Percentiles rank a stretch among this genome's conserved stretches.
Conservation (phyloP, 2,113 vertebrate genomes). For the Tychaedon coryphoeus region DNA sequence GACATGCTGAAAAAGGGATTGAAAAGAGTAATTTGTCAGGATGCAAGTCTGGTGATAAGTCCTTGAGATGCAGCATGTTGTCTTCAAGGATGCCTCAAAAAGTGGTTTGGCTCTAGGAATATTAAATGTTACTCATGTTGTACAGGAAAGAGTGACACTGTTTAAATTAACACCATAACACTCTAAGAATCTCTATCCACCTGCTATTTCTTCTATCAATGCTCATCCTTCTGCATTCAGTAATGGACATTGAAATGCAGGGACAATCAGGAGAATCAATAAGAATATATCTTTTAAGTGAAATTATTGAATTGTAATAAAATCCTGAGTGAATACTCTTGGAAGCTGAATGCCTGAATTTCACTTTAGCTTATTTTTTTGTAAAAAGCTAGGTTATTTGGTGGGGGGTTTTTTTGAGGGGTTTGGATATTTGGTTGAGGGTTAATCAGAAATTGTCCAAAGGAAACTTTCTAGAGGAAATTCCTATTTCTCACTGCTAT, state of each 20-base stretch:
- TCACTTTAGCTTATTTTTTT: neutral
- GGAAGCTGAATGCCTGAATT: neutral
- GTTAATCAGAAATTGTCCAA: neutral
- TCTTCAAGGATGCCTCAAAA: neutral
- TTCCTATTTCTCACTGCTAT: neutral
- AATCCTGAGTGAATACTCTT: neutral
- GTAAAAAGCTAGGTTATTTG: neutral
- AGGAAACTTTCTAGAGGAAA: neutral
- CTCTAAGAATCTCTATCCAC: neutral
- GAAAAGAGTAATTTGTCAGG: constrained; percentile 12
- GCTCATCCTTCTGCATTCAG: neutral
- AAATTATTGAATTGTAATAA: neutral
- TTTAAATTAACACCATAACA: neutral
- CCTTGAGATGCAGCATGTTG: neutral
- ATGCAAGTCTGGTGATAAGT: neutral
- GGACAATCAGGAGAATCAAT: neutral
- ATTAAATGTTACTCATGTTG: neutral
- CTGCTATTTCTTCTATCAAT: neutral
- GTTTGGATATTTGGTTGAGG: neutral
- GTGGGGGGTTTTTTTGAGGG: no score
- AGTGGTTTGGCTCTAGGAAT: neutral
- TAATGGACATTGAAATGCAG: neutral
- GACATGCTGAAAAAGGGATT: constrained; percentile 20
- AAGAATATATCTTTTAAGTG: neutral
- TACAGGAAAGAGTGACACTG: neutral